These are phyloP conservation scores for Pseudomyrmex sp. DNA, from an alignment of 1,140 invertebrate genomes.

Conservation along the genomic window DNA sequence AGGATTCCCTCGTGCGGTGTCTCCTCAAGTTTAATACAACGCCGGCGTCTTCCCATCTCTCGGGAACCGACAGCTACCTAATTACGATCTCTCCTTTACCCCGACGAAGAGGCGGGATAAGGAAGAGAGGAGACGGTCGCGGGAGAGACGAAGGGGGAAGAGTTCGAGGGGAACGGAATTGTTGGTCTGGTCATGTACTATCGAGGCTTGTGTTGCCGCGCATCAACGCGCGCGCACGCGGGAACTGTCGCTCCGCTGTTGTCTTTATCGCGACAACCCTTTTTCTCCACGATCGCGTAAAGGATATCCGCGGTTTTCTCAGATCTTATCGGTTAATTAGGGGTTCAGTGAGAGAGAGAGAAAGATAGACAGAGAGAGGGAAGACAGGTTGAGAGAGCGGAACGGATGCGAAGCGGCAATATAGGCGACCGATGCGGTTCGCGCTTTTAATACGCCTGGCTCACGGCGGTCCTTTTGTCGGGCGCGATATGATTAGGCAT, in stretches of 20 bases:
- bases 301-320: slow-evolving; percentile 48
- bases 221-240: slow-evolving; percentile 52
- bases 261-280: slow-evolving; percentile 29
- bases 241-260: slow-evolving; percentile 60
- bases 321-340: slow-evolving; percentile 73
- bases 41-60: slow-evolving; percentile 57
- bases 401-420: background rate
- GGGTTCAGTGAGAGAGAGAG: slow-evolving; percentile 39
- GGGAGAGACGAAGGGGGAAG: background rate
- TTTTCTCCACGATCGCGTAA: background rate
- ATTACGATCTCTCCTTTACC: slow-evolving; percentile 67
- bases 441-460: slow-evolving; percentile 54
- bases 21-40: slow-evolving; percentile 66
- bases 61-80: slow-evolving; percentile 68
- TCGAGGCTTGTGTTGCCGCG: slow-evolving; percentile 13
- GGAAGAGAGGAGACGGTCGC: background rate
- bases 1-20: slow-evolving; percentile 62
- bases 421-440: slow-evolving; percentile 40
- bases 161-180: slow-evolving; percentile 29
- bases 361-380: background rate
- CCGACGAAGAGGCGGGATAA: background rate
- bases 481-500: background rate
- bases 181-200: slow-evolving; percentile 48
- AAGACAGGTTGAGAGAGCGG: slow-evolving; percentile 1
- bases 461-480: slow-evolving; percentile 20